phyloP scores from a whole-genome alignment of 2,113 vertebrate genomes.

The Henicopernis longicauda region DNA sequence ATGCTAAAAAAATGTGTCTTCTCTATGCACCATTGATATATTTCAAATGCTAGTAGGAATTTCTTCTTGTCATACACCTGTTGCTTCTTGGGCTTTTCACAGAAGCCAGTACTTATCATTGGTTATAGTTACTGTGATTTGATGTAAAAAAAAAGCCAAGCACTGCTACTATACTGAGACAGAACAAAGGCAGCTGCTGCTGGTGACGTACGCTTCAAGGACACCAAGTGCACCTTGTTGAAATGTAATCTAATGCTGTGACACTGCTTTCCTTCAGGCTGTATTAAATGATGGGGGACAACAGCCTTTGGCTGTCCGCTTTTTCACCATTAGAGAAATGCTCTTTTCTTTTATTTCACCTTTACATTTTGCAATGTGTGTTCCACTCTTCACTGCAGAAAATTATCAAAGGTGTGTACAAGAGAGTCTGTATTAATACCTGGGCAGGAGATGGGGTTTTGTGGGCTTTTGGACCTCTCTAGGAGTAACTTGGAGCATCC shows the following conservation, averaged over 20 bases:
- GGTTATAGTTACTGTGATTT: background rate
- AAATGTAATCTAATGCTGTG: background rate
- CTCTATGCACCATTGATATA: background rate
- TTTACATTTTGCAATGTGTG: background rate
- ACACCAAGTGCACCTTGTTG: background rate
- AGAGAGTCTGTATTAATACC: background rate
- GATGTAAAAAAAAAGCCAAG: background rate
- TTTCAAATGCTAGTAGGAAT: background rate
- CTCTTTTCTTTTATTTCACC: background rate
- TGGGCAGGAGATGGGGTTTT: background rate
- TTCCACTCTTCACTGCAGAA: background rate
- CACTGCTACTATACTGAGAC: background rate
- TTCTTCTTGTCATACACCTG: background rate
- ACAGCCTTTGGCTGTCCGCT: background rate
- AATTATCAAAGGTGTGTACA: background rate
- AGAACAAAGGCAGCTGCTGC: background rate
- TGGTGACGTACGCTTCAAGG: background rate
- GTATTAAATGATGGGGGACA: background rate
- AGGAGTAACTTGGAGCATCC: background rate
- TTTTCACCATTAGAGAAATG: background rate
- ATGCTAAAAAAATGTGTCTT: background rate
- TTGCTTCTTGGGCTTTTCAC: background rate
- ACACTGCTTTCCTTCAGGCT: background rate
- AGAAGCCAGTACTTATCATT: background rate
- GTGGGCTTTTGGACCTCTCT: background rate